Base-by-base conservation (phyloP, 1,140 invertebrate species). In the Drosophila bifasciata region DNA sequence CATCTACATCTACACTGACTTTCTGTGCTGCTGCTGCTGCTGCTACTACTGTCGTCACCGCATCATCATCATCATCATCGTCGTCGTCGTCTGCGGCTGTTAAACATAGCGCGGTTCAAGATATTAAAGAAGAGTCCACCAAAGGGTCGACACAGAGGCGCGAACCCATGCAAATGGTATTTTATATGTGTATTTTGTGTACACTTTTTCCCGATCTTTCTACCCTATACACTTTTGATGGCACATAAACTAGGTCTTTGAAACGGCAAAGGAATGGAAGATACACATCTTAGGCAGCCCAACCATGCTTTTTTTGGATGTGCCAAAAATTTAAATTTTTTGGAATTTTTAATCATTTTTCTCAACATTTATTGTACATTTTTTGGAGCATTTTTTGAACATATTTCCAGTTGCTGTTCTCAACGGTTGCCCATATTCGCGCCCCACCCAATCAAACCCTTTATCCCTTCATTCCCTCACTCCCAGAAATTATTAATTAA, bases 121-220 rank as follows among this genome's bases (percentile, higher is more conserved):
- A 61, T 43, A 81, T 75, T 41, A 63, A 44, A n/a, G 62, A 36
- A 36, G 32, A 36, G 36, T 41, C 71, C 23, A 51, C 28, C 52
- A 59, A 75, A 49, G 64, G 51, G 45, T 50, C 74, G 25, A 51
- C 64, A 32, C 9, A 17, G 46, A 50, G 62, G 36, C 51, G 46
- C 44, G 68, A 81, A 7, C 79, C 77, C 52, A 50, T 72, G 45
- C 41, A 53, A 78, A 81, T 83, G 79, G 79, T 83, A 83, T 76
- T 67, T 81, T 59, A n/a, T 5, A n/a, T 16, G 9, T 39, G 58
- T 46, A 15, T 52, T 40, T 16, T n/a, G 1, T 46, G 3, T 15
- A 28, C n/a, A 11, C 52, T 6, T 11, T 15, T 11, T 15, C 13
- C 32, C 6, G 8, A 41, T 63, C 44, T n/a, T 3, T 1, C 28